Conservation (phyloP, 2,888 invertebrate species). For the Acleris literana region DNA sequence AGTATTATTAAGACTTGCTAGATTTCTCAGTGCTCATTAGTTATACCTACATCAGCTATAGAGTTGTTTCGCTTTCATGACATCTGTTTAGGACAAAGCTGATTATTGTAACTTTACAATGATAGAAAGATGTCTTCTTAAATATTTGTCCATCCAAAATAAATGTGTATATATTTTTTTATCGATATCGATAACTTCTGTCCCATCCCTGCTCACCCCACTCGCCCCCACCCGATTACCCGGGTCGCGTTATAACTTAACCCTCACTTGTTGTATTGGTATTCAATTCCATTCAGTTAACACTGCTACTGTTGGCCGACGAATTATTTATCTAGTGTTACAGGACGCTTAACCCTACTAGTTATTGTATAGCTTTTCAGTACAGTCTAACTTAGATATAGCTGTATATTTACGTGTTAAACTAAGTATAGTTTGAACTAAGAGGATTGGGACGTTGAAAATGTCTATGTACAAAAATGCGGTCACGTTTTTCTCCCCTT, state of each 20-base stretch:
- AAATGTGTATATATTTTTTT: no score
- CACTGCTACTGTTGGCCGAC: conserved; percentile 37
- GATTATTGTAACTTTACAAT: not conserved
- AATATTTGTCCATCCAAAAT: not conserved
- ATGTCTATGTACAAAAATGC: no score
- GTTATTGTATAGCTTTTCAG: not conserved
- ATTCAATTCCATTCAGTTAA: conserved; percentile 51
- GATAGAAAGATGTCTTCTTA: not conserved
- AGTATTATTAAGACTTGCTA: no score
- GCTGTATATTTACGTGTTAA: no score
- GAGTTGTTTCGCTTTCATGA: no score
- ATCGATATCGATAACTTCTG: conserved; percentile 48
- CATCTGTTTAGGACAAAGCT: no score
- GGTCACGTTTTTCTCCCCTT: no score
- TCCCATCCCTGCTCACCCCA: conserved; percentile 56
- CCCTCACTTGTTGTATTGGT: conserved; percentile 63
- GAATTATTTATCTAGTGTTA: conserved; percentile 34
- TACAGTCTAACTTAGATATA: not conserved
- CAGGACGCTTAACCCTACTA: conserved; percentile 18
- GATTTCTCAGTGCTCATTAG: no score
- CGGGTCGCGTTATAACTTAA: conserved; percentile 72
- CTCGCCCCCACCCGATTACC: conserved; percentile 67
- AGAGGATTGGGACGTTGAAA: no score
- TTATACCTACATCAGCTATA: no score
- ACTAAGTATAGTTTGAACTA: no score